Percentiles rank a stretch among this genome's conserved stretches.
These are phyloP conservation scores for Elegia similella DNA, from an alignment of 2,888 invertebrate genomes.

Conservation along the genomic window DNA sequence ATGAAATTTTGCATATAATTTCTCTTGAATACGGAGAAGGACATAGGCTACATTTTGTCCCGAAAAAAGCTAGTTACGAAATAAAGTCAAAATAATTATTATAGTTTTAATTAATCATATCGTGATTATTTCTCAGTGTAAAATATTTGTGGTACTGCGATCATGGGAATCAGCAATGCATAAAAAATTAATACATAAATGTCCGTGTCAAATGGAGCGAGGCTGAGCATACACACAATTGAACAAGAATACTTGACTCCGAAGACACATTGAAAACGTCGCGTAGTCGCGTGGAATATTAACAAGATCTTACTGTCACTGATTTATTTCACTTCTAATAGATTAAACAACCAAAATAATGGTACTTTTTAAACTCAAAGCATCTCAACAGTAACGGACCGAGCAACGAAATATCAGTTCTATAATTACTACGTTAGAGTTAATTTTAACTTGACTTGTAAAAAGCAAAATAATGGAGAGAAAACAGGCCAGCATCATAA, in stretches of 20 bases:
- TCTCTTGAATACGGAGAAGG: too few relatives aligned
- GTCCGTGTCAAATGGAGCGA: not conserved
- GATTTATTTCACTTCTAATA: too few relatives aligned
- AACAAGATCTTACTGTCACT: not conserved
- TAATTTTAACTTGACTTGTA: too few relatives aligned
- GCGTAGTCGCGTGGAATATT: slow-evolving; percentile 1
- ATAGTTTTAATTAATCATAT: not conserved
- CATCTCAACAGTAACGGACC: too few relatives aligned
- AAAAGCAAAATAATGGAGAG: too few relatives aligned
- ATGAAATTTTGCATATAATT: too few relatives aligned
- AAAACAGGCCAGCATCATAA: slow-evolving; percentile 10
- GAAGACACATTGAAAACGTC: not conserved
- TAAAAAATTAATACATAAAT: not conserved
- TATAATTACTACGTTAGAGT: too few relatives aligned
- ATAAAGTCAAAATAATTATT: not conserved
- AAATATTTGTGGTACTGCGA: not conserved
- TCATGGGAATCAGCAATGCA: not conserved
- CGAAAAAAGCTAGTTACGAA: too few relatives aligned
- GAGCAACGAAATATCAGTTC: too few relatives aligned
- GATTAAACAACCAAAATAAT: too few relatives aligned
- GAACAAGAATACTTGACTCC: not conserved
- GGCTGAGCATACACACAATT: not conserved
- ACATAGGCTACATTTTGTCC: too few relatives aligned
- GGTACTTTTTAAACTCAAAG: too few relatives aligned
- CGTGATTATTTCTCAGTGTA: not conserved